Evolutionary conservation across 1,140 invertebrate genomes (phyloP), one percentile per base, ranked within the genome.

Genomic region (Dinoponera quadriceps): DNA sequence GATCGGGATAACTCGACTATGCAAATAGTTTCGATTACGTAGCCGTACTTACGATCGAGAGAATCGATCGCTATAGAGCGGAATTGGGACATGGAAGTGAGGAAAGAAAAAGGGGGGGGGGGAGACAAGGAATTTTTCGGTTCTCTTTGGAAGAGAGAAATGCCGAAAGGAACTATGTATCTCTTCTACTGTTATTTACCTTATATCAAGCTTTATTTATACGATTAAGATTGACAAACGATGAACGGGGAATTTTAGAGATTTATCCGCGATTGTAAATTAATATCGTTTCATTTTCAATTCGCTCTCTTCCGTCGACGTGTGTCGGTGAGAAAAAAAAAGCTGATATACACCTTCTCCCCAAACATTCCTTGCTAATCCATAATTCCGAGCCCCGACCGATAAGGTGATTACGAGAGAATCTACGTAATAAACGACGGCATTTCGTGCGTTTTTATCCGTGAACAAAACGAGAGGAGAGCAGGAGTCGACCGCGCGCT

Each of bases 31-130:
- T 83, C 82, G 86, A 60, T 81, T 62, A 77, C 71, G 72, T 85
- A 80, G 75, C 51, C 51, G n/a, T 80, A 71, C 63, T 71, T 38
- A 82, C 86, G 84, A 85, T 88, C 83, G 87, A 85, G 75, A 80
- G 86, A 82, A 71, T 82, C 60, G 78, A 59, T 85, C 83, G 87
- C 69, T 62, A 88, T 85, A 63, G 86, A 82, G 22, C 44, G 77
- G 71, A 72, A 75, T 75, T 65, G 71, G 84, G 54, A 59, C 83
- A 49, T 66, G 85, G 78, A 82, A 69, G 44, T 66, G 48, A 73
- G 29, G n/a, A n/a, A n/a, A n/a, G n/a, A n/a, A n/a, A n/a, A 60
- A 51, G 71, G 22, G 59, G 55, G 22, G 48, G 59, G 14, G 13
- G 22, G 49, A 55, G 71, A 72, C 62, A 82, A 82, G 69, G 78